These are phyloP conservation scores for Drosophila atroscutellata DNA, from an alignment of 2,888 invertebrate genomes.

Conservation along the genomic window DNA sequence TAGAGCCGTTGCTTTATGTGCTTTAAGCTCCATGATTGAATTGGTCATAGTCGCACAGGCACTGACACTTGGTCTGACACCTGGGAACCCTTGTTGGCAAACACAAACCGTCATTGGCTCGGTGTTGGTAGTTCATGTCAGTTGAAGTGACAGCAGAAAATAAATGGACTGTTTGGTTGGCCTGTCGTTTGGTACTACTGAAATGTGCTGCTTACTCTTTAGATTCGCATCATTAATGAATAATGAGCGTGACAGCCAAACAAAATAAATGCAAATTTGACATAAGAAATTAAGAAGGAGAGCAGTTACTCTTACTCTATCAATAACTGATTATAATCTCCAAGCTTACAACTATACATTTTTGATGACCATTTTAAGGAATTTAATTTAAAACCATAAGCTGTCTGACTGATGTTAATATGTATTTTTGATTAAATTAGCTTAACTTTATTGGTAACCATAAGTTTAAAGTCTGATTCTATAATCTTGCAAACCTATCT, in stretches of 20 bases:
- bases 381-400: background rate
- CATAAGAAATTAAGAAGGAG: background rate
- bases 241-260: conserved; percentile 21
- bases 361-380: background rate
- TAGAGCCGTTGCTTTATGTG: conserved; percentile 23
- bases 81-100: conserved; percentile 6
- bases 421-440: background rate
- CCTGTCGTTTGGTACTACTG: conserved; percentile 11
- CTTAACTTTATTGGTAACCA: background rate
- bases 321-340: background rate
- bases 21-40: conserved; percentile 50
- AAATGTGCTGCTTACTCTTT: conserved; percentile 22
- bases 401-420: background rate
- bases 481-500: background rate
- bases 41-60: conserved; percentile 35
- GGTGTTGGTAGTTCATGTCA: conserved; percentile 13
- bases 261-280: background rate
- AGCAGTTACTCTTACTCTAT: background rate
- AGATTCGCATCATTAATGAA: conserved; percentile 49
- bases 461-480: background rate
- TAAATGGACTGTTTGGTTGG: conserved; percentile 35
- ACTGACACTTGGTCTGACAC: conserved; percentile 10
- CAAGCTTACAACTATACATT: background rate
- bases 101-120: conserved; percentile 11
- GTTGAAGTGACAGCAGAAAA: conserved; percentile 16